A percentile compares a stretch with the other conserved stretches of the same genome.
phyloP scores from a whole-genome alignment of 1,140 invertebrate genomes.

The Trachymyrmex septentrionalis region DNA sequence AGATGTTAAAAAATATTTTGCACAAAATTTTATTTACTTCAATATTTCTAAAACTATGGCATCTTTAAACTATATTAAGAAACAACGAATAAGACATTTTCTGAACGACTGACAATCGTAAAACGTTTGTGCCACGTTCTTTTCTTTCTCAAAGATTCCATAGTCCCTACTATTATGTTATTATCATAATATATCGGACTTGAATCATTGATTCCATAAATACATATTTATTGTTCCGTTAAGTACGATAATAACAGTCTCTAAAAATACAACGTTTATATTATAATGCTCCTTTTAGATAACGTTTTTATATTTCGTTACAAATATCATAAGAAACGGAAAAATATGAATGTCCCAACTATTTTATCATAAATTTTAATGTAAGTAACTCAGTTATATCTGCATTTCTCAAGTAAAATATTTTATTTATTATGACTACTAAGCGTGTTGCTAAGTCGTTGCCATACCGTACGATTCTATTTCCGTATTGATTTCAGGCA shows the following conservation, averaged over 20 bases:
- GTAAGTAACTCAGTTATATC: not conserved
- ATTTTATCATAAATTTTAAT: slow-evolving; percentile 25
- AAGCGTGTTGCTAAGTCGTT: not conserved
- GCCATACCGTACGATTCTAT: not conserved
- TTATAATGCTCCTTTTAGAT: not conserved
- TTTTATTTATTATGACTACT: not conserved
- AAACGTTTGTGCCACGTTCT: not conserved
- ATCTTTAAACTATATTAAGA: not conserved
- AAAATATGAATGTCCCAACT: not conserved
- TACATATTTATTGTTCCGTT: not conserved
- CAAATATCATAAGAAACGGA: not conserved
- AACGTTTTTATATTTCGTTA: not conserved
- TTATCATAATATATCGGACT: slow-evolving; percentile 19
- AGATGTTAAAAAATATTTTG: not conserved
- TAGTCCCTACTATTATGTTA: not conserved
- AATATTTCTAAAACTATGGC: not conserved
- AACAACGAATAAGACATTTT: not conserved
- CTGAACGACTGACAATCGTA: not conserved
- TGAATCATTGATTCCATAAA: not conserved
- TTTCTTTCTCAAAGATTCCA: not conserved
- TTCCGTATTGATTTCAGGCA: not conserved
- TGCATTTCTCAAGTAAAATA: not conserved
- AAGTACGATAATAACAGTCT: not conserved
- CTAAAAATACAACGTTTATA: not conserved
- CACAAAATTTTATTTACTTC: not conserved